Evolutionary conservation across 37 sponge, comb jelly and placozoan genomes (phyloP), one percentile per base, ranked within the genome.

Genomic region (Oscarella lobularis): DNA sequence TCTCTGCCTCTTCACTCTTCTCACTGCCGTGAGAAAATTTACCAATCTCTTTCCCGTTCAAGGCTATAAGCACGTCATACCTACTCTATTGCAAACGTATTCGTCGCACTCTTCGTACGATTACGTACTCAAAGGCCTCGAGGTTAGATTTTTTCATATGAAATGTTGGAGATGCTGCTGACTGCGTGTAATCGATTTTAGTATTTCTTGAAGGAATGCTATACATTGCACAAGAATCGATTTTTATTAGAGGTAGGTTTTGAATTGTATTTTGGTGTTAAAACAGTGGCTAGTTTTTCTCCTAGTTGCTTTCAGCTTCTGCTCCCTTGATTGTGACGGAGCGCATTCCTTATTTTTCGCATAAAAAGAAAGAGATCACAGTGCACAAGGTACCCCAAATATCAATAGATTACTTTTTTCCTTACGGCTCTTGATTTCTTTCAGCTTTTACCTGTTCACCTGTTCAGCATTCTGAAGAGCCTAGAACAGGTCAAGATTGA

Each of bases 41-140:
- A 39, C 36, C 29, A 6, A 73, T 27, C 67, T 86, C 36, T 82
- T 83, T 65, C 76, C 67, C 38, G 65, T 38, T 31, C 71, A 81
- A 3, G 84, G 81, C 36, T 83, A 83, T 67, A 74, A 75, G 67
- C 78, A 80, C 72, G 71, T 89, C 0, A 71, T 85, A 2, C 85
- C 86, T 31, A 80, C 81, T 0, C 66, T 85, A 0, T 68, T 85
- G 48, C 86, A 85, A 40, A 86, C 85, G 32, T 89, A 89, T 48
- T 72, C 83, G 54, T 72, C 82, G 0, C 90, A 89, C 76, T 48
- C 65, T 35, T 65, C 67, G 14, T 85, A 89, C 76, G 76, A 67
- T 34, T 66, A 85, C 31, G 80, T 89, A 38, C 40, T 54, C 0
- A 39, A 77, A 1, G 82, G 76, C 9, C 65, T 89, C 9, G 71